phyloP scores from a whole-genome alignment of 2,113 vertebrate species.

The Lucifuga dentata region DNA sequence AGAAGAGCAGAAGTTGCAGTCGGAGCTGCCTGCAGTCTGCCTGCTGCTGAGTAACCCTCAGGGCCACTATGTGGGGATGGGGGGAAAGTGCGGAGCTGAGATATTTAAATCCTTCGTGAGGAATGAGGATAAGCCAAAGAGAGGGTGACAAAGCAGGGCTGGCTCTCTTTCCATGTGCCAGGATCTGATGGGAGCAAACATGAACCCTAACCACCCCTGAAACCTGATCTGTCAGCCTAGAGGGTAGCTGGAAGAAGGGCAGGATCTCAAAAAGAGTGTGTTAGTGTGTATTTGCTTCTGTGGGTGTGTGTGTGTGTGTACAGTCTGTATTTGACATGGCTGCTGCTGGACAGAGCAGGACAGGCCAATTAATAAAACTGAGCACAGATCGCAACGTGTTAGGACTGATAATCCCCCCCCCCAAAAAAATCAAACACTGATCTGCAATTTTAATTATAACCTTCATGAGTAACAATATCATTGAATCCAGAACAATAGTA shows the following conservation, averaged over 20 bases:
- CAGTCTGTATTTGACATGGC: conserved; percentile 59
- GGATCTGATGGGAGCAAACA: conserved; percentile 44
- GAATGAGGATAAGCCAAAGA: conserved; percentile 27
- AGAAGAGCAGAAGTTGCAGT: conserved; percentile 13
- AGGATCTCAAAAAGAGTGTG: conserved; percentile 26
- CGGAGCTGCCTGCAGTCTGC: conserved; percentile 22
- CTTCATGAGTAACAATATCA: no score
- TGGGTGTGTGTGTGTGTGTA: conserved; percentile 55
- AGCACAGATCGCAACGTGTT: conserved; percentile 2
- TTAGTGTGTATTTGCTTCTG: conserved; percentile 35
- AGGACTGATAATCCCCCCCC: conserved; percentile 21
- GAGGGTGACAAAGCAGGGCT: conserved; percentile 47
- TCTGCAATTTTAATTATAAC: no score
- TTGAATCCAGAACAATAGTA: no score
- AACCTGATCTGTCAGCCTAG: conserved; percentile 58
- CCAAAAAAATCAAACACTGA: no score
- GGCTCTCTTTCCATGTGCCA: conserved; percentile 50
- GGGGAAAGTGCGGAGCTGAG: neutral
- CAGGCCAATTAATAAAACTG: conserved; percentile 48
- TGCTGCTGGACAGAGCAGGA: conserved; percentile 55
- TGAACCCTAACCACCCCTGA: conserved; percentile 50
- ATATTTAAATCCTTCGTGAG: conserved; percentile 50
- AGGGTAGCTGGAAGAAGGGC: conserved; percentile 15
- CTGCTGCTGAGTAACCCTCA: conserved; percentile 72
- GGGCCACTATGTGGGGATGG: conserved; percentile 33